Percentiles rank a stretch among this genome's conserved stretches.
These are phyloP conservation scores for Heliothis peltigera DNA, from an alignment of 2,888 invertebrate species.

Conservation along the genomic window DNA sequence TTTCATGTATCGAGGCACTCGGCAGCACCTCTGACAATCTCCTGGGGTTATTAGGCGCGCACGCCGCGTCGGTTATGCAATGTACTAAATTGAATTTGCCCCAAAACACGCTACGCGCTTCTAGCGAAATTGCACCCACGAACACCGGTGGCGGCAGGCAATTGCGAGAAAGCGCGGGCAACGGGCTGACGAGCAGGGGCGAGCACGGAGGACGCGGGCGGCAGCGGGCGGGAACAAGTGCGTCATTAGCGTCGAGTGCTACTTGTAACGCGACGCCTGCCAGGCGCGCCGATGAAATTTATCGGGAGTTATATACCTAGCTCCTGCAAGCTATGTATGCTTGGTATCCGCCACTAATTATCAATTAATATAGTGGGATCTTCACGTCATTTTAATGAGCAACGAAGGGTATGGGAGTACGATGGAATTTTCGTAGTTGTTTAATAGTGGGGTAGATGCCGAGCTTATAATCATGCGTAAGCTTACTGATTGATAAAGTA, in stretches of 20 bases:
- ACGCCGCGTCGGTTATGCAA: constrained; percentile 42
- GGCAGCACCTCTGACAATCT: constrained; percentile 45
- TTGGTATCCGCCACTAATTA: constrained; percentile 54
- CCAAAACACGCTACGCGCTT: constrained; percentile 52
- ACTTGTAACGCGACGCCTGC: constrained; percentile 69
- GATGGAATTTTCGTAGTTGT: constrained; percentile 5
- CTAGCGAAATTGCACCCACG: constrained; percentile 50
- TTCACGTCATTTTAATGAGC: constrained; percentile 47
- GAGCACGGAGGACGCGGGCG: constrained; percentile 55
- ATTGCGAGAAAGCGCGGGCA: constrained; percentile 59
- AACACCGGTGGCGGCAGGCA: constrained; percentile 52
- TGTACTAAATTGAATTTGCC: constrained; percentile 51
- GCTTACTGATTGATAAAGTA: neutral
- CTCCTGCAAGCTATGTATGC: constrained; percentile 49
- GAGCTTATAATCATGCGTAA: neutral
- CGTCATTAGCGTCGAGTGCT: constrained; percentile 73
- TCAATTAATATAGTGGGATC: constrained; percentile 53
- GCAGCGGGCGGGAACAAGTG: constrained; percentile 67
- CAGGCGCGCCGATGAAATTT: constrained; percentile 64
- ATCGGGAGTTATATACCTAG: constrained; percentile 58
- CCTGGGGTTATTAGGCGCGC: constrained; percentile 48
- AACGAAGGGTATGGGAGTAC: constrained; percentile 6
- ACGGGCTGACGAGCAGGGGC: constrained; percentile 60
- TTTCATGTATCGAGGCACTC: constrained; percentile 22
- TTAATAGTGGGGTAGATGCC: neutral